Evolutionary conservation across 2,113 vertebrate species (phyloP).

Genomic region (Rattus norvegicus): DNA sequence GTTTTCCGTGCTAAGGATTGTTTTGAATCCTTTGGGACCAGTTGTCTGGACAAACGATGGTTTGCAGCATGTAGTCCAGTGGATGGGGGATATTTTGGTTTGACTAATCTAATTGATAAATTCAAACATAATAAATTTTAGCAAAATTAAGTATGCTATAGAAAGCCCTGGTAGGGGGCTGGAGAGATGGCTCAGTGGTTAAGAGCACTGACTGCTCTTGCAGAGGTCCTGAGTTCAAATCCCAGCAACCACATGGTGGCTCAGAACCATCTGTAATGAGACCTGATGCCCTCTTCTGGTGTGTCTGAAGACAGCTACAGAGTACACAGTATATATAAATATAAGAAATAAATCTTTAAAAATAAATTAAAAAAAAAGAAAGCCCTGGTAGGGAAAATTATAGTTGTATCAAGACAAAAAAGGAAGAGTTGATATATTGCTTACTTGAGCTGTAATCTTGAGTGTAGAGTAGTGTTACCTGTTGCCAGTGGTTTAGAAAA

Average conservation of each 20-base stretch:
- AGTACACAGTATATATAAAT: no score
- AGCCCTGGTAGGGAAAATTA: neutral
- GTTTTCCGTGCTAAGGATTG: no score
- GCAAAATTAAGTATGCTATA: neutral
- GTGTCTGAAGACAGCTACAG: no score
- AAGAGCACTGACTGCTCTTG: no score
- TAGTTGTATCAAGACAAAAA: neutral
- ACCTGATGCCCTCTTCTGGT: no score
- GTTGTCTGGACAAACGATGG: neutral
- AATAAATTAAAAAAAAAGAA: no score
- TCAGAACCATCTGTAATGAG: no score
- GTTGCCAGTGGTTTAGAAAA: neutral
- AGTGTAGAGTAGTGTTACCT: neutral
- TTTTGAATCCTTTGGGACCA: neutral
- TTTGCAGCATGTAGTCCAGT: neutral
- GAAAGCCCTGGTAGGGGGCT: neutral
- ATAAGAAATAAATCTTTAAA: no score
- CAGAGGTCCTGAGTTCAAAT: no score
- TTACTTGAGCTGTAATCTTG: neutral
- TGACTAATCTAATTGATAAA: neutral
- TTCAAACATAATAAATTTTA: neutral
- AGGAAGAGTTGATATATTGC: neutral
- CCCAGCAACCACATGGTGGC: no score
- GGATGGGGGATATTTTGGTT: neutral
- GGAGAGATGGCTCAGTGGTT: no score